A percentile compares a stretch with the other conserved stretches of the same genome.
Evolutionary conservation across 2,888 invertebrate species (phyloP).

Genomic region (Zhuqinia jingwanae): DNA sequence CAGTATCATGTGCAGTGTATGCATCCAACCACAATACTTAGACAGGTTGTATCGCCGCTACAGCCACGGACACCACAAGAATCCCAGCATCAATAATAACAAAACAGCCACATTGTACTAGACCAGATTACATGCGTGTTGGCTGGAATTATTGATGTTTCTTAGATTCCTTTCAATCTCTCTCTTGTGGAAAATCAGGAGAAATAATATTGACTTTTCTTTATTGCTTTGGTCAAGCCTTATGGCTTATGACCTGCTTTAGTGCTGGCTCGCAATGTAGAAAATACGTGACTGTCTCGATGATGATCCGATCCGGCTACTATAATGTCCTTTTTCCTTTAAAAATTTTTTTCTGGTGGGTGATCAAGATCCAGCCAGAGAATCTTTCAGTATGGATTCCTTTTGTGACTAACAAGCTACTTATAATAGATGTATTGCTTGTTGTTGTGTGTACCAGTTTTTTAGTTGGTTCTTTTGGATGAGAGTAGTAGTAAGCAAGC

Average conservation of each 20-base stretch:
- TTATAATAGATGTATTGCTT: too few species aligned
- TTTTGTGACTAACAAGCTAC: too few species aligned
- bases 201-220: too few species aligned
- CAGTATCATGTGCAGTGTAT: too few species aligned
- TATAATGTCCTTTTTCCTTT: background rate
- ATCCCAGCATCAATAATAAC: background rate
- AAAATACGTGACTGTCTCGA: conserved; percentile 16
- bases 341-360: background rate
- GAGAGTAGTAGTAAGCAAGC: background rate
- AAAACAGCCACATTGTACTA: background rate
- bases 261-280: background rate
- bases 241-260: too few species aligned
- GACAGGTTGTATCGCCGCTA: too few species aligned
- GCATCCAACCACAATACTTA: too few species aligned
- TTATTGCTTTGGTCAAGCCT: too few species aligned
- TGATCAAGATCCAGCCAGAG: too few species aligned
- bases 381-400: too few species aligned
- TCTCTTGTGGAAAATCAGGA: background rate
- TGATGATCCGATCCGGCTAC: background rate
- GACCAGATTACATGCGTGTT: too few species aligned
- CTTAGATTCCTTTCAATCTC: background rate
- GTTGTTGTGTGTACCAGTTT: too few species aligned
- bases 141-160: conserved; percentile 27
- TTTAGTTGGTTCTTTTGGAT: background rate
- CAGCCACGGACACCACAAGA: background rate